Evolutionary conservation across 2,888 invertebrate species (phyloP).

Genomic region (Metacarcinus magister): DNA sequence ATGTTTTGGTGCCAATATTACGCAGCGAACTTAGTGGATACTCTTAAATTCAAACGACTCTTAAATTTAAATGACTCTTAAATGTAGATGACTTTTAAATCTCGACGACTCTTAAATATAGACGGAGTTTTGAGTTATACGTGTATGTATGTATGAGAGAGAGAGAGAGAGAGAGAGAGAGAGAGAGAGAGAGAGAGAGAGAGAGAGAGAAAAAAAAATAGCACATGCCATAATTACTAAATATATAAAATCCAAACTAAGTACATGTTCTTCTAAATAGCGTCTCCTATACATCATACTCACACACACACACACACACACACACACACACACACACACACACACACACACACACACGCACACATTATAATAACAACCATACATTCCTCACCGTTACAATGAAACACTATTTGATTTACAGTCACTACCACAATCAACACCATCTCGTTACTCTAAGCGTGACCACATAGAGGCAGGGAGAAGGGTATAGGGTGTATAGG

Average conservation of each 20-base stretch:
- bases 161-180: no score
- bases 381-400: background rate
- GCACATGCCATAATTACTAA: no score
- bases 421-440: background rate
- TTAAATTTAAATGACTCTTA: no score
- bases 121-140: no score
- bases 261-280: background rate
- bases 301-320: background rate
- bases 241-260: background rate
- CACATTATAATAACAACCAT: background rate
- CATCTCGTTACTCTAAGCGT: background rate
- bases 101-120: no score
- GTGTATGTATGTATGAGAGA: no score
- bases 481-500: background rate
- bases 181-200: no score
- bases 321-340: constrained; percentile 37
- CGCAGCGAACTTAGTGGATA: no score
- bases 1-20: no score
- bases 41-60: no score
- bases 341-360: background rate
- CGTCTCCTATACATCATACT: background rate
- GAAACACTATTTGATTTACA: background rate
- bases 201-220: no score
- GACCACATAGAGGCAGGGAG: background rate
- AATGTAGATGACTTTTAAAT: no score